phyloP scores from a whole-genome alignment of 2,113 vertebrate species.

The human region DNA sequence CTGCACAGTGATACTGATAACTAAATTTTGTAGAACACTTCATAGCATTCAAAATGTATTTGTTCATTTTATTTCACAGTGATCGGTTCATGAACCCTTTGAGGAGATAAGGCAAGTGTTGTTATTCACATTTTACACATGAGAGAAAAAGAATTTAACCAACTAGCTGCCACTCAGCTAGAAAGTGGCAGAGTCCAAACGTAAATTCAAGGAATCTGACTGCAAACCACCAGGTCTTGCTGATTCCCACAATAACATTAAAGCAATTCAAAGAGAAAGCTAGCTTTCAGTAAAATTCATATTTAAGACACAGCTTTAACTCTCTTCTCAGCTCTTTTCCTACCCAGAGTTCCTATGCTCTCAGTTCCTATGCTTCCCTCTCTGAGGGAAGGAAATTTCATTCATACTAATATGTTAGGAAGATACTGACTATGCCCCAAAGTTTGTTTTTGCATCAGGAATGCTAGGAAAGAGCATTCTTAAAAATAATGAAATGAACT shows the following conservation, averaged over 20 bases:
- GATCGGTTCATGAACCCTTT: not conserved
- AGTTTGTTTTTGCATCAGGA: not conserved
- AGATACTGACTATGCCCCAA: not conserved
- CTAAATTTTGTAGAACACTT: not conserved
- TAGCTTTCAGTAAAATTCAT: not conserved
- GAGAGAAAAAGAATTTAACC: not conserved
- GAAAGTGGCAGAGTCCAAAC: not conserved
- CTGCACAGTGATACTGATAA: not conserved
- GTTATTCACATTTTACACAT: constrained; percentile 9
- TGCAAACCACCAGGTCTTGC: not conserved
- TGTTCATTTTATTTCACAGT: not conserved
- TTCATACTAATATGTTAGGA: not conserved
- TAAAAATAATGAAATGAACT: constrained; percentile 17
- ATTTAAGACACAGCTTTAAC: not conserved
- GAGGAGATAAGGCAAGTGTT: not conserved
- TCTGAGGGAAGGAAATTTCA: not conserved
- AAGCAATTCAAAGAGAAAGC: constrained; percentile 5
- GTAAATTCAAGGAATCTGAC: not conserved
- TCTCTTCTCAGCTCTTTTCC: not conserved
- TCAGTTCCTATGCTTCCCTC: not conserved
- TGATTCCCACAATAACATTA: not conserved
- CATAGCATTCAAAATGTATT: not conserved
- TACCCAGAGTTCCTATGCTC: not conserved
- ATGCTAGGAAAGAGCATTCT: not conserved
- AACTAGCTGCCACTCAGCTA: not conserved